These are phyloP conservation scores for Amyelois transitella DNA, from an alignment of 1,140 invertebrate genomes.

Conservation along the genomic window DNA sequence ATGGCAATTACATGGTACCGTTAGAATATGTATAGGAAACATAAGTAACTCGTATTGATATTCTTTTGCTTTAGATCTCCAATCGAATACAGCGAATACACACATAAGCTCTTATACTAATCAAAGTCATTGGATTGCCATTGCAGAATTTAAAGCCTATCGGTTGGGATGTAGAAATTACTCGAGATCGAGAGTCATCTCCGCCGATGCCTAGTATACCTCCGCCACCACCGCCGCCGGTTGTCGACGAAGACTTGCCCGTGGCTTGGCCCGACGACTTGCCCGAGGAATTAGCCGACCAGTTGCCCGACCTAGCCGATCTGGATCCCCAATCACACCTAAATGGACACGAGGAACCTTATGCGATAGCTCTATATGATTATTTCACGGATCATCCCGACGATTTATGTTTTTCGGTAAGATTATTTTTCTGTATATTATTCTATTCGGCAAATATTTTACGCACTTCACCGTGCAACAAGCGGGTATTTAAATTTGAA, in stretches of 20 bases:
- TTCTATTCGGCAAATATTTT: too few relatives aligned
- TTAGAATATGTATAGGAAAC: too few relatives aligned
- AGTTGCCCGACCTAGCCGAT: conserved; percentile 26
- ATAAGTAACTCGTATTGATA: too few relatives aligned
- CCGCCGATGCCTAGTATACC: conserved; percentile 86
- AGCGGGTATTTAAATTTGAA: too few relatives aligned
- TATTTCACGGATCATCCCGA: conserved; percentile 80
- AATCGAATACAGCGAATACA: too few relatives aligned
- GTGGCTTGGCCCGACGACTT: conserved; percentile 48
- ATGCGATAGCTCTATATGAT: conserved; percentile 85
- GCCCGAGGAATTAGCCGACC: conserved; percentile 52
- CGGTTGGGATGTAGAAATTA: conserved; percentile 45
- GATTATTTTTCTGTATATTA: conserved; percentile 19
- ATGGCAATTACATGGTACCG: background rate
- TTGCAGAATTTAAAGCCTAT: conserved; percentile 43
- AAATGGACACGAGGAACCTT: conserved; percentile 62
- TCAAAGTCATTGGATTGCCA: background rate
- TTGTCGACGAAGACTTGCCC: conserved; percentile 53
- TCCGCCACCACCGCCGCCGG: conserved; percentile 81
- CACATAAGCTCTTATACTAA: too few relatives aligned
- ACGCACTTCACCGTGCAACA: too few relatives aligned
- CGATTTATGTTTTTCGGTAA: conserved; percentile 84
- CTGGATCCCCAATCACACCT: conserved; percentile 43
- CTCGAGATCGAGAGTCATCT: conserved; percentile 66
- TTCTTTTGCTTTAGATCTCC: too few relatives aligned